A percentile compares a stretch with the other conserved stretches of the same genome.
Evolutionary conservation across 2,797 vertebrate genomes (phyloP).

Genomic region (Enteromius unitaeniatus): DNA sequence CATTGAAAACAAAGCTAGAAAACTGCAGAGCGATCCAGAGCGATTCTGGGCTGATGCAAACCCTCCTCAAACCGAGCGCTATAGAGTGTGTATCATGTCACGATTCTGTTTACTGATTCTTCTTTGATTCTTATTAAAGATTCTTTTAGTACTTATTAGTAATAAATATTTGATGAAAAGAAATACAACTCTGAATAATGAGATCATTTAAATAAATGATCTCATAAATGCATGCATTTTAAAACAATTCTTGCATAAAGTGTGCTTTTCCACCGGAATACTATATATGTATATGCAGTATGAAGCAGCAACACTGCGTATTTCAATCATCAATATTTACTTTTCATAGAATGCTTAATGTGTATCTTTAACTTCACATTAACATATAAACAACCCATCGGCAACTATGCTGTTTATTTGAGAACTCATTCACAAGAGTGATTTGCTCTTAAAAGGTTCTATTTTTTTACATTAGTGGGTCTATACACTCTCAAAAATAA

Average conservation of each 20-base stretch:
- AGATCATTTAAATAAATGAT: background rate
- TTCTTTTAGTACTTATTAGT: background rate
- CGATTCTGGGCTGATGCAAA: background rate
- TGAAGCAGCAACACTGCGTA: background rate
- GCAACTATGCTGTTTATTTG: background rate
- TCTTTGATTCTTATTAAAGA: background rate
- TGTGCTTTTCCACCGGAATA: too few species aligned
- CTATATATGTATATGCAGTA: background rate
- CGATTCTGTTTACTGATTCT: background rate
- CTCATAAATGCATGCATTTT: background rate
- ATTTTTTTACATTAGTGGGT: too few species aligned
- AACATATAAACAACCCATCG: background rate
- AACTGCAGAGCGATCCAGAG: background rate
- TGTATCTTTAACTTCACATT: background rate
- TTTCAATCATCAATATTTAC: background rate
- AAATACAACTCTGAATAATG: background rate
- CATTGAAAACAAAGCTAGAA: background rate
- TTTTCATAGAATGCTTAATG: background rate
- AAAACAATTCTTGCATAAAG: background rate
- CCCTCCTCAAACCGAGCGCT: background rate
- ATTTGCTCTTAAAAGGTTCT: background rate
- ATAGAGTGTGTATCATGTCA: background rate
- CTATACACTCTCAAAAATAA: too few species aligned
- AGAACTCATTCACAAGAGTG: background rate
- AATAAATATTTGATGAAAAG: background rate